Evolutionary conservation across 2,888 invertebrate species (phyloP).

Genomic region (Polyommatus icarus): DNA sequence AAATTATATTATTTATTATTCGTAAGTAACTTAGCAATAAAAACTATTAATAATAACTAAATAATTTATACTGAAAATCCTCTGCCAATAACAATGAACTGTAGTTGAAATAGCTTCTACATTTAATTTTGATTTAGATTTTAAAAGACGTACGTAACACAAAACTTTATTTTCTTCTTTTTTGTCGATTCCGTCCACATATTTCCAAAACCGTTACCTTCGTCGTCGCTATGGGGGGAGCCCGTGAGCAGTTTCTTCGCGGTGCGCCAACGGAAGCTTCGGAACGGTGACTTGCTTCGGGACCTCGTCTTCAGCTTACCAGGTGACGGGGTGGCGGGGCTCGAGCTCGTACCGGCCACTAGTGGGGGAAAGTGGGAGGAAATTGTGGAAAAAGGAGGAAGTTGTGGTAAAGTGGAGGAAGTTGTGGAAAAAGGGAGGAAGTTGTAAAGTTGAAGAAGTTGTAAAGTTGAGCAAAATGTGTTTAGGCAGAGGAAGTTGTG

Average conservation of each 20-base stretch:
- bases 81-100: too few species aligned
- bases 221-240: conserved; percentile 89
- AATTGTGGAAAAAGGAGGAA: background rate
- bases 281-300: conserved; percentile 96
- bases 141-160: too few species aligned
- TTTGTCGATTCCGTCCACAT: conserved; percentile 49
- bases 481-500: background rate
- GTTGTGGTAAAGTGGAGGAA: background rate
- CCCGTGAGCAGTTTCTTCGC: conserved; percentile 84
- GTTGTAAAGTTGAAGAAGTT: background rate
- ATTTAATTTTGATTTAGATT: background rate
- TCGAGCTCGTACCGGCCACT: conserved; percentile 70
- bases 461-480: background rate
- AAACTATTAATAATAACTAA: background rate
- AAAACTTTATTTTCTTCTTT: background rate
- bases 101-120: background rate
- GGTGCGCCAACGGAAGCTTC: conserved; percentile 95
- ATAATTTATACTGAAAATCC: background rate
- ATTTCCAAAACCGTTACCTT: conserved; percentile 80
- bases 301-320: conserved; percentile 90
- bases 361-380: conserved; percentile 44
- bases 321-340: conserved; percentile 75
- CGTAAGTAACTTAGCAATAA: background rate
- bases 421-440: background rate
- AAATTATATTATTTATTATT: background rate